phyloP scores from a whole-genome alignment of 2,888 invertebrate genomes.

The Idaea biselata region DNA sequence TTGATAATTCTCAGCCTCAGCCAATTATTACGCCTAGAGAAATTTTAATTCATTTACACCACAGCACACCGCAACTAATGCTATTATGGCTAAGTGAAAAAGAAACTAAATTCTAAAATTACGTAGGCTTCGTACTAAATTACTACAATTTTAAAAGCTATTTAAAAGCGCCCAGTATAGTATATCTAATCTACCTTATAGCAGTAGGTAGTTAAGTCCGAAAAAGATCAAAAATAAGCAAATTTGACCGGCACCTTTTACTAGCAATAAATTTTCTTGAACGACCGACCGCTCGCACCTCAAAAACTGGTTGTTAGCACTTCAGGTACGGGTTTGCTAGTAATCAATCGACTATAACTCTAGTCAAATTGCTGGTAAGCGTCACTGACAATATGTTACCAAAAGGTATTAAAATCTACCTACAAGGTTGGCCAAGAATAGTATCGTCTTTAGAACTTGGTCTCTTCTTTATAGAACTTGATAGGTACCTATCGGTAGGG shows the following conservation, averaged over 20 bases:
- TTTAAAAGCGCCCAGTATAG: too few species aligned
- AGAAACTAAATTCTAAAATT: background rate
- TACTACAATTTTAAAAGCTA: background rate
- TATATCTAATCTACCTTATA: background rate
- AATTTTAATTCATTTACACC: conserved; percentile 1
- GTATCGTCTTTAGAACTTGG: background rate
- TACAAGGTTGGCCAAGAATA: background rate
- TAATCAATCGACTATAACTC: background rate
- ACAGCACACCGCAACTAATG: background rate
- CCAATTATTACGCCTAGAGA: background rate
- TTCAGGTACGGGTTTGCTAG: background rate
- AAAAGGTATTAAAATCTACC: background rate
- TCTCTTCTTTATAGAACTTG: too few species aligned
- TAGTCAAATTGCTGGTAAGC: background rate
- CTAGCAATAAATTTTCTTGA: background rate
- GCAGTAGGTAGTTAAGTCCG: background rate
- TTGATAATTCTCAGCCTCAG: background rate
- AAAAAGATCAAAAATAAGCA: background rate
- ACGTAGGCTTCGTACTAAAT: background rate
- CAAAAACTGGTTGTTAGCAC: background rate
- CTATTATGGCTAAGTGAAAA: background rate
- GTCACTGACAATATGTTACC: background rate
- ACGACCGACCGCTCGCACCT: background rate
- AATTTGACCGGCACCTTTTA: background rate
- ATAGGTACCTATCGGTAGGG: too few species aligned